A percentile compares a stretch with the other conserved stretches of the same genome.
phyloP scores from a whole-genome alignment of 2,888 invertebrate genomes.

The Cheilosia grossa region DNA sequence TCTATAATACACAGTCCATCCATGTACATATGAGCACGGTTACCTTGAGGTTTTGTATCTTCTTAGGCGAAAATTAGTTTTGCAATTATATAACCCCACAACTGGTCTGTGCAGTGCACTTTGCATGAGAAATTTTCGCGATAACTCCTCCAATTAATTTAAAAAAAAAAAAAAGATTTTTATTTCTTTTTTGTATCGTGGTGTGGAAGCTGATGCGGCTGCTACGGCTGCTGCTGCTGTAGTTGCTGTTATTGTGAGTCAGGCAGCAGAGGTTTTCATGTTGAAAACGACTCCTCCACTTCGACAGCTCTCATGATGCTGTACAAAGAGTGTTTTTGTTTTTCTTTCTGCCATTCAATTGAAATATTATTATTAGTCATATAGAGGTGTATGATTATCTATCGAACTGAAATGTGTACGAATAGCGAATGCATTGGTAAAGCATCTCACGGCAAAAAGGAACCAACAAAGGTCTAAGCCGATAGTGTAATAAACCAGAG shows the following conservation, averaged over 20 bases:
- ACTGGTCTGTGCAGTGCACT: constrained; percentile 63
- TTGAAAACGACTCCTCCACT: constrained; percentile 59
- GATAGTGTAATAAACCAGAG: constrained; percentile 48
- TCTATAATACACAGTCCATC: constrained; percentile 8
- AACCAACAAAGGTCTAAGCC: constrained; percentile 60
- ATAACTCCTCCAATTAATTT: constrained; percentile 73
- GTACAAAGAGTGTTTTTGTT: constrained; percentile 4
- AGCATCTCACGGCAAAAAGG: not conserved
- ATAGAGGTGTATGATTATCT: constrained; percentile 47
- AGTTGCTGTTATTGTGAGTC: constrained; percentile 27
- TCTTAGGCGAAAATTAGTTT: constrained; percentile 50
- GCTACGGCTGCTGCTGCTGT: constrained; percentile 28
- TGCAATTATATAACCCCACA: constrained; percentile 70
- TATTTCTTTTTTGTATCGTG: constrained; percentile 59
- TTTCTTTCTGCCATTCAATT: constrained; percentile 51
- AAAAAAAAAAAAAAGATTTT: constrained; percentile 59
- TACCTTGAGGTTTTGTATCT: constrained; percentile 41
- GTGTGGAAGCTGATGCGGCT: constrained; percentile 19
- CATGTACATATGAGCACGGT: constrained; percentile 8
- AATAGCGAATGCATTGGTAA: constrained; percentile 24
- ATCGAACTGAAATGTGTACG: constrained; percentile 33
- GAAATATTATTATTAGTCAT: constrained; percentile 69
- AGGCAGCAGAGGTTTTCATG: constrained; percentile 49
- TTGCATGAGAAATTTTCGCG: constrained; percentile 72
- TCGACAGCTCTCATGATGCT: constrained; percentile 45